Evolutionary conservation across 2,797 vertebrate genomes (phyloP), one percentile per base, ranked within the genome.

Genomic region (Lophotriccus pileatus): DNA sequence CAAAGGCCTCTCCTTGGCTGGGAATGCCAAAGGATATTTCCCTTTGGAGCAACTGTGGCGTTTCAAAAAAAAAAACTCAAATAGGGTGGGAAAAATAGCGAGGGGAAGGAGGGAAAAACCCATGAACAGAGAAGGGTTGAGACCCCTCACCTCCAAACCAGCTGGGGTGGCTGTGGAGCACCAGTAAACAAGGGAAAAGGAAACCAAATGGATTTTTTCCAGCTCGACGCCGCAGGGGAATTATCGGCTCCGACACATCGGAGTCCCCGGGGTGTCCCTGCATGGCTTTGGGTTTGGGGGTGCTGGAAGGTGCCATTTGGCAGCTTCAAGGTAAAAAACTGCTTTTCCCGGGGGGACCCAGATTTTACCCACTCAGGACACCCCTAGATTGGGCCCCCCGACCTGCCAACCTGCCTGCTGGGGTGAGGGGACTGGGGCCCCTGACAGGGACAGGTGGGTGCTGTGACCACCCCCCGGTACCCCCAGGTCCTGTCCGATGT

Each of bases 201-300:
- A 27, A n/a, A 49, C n/a, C 5, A 47, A 64, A 36, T 7, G 2
- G 22, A 17, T 23, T 36, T 80, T 64, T 58, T 6, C 36, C 62
- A 16, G 19, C 69, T 41, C 4, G 18, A 4, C 2, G 13, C 41
- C 28, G 13, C 0, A 14, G 52, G 28, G 2, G 39, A 86, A 52
- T 34, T 6, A 4, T 1, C 5, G 1, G 8, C 56, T 32, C n/a
- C 0, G 3, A 4, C 47, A 21, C 20, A 9, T 0, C 0, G 1
- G n/a, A 46, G 49, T 6, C 19, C 28, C 60, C 15, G 10, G 15
- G 1, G 5, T 13, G n/a, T 8, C 5, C 66, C 22, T 10, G 5
- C 1, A 5, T 8, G 14, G 24, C 10, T 22, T 39, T 2, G 4
- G 10, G 14, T 36, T 28, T 41, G 32, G 30, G 70, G 80, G 7